Base-by-base conservation (phyloP, 2,888 invertebrate species). In the Drosophila pseudotalamancana region DNA sequence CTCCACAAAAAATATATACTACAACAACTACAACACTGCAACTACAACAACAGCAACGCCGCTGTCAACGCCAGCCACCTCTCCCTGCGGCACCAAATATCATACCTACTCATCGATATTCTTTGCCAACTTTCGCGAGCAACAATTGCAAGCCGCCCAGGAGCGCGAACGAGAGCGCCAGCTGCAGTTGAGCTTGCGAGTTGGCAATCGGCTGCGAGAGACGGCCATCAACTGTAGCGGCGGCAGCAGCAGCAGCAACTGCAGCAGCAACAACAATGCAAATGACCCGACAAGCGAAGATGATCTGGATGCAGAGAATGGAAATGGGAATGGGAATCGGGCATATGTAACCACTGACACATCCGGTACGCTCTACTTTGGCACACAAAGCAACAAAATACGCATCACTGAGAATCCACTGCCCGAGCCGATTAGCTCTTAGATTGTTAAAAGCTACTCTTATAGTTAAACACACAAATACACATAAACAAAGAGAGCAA, bases 351-450 rank as follows among this genome's bases (percentile, higher is more conserved):
- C 77, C 35, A 81, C 81, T 39, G 80, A 78, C 48, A 86, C 83
- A 53, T 74, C 83, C 61, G 89, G 88, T 12, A 90, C 90, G 27
- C 74, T 90, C 25, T 90, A 90, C 65, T 88, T 85, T 59, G 77
- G 83, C 69, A 81, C 82, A 66, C 90, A 89, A 56, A 88, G 81
- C 74, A 90, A 89, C 79, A 90, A 90, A 73, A 91, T 91, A 78
- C 91, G 91, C 72, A 91, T 91, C 70, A 91, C 91, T 49, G 91
- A 91, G 80, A 91, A 91, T 85, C 91, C 91, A 77, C 84, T 91
- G 87, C 91, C 91, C 61, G 91, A 91, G 77, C 88, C 91, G 65
- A 90, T 91, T 62, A 89, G 89, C 86, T 91, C 91, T 82, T 91
- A 91, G 85, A 87, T 79, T 78, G 82, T 67, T 66, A 35, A 60